Base-by-base conservation (phyloP, 2,888 invertebrate genomes). In the Operophtera brumata region DNA sequence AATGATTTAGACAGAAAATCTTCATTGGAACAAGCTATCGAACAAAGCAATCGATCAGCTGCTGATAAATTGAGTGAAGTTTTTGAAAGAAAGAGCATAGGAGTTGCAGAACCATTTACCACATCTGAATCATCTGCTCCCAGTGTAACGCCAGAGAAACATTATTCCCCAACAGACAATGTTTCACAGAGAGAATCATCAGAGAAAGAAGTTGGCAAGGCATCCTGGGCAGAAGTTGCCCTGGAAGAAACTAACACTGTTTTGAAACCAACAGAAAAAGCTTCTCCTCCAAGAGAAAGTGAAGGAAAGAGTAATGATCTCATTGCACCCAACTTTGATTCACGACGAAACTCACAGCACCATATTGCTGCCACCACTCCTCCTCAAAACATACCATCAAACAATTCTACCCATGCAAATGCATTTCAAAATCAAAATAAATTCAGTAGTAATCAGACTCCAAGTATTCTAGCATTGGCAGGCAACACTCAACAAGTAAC, bases 41-140 rank as follows among this genome's bases (percentile, higher is more conserved):
- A 87, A 61, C 77, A 79, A 46, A 78, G 80, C 60, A 85, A 82
- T 61, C 80, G 86, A 67, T 86, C 87, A 54, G 88, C 87, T 54
- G 89, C 88, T 55, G 91, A 90, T 59, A 90, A 90, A 70, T 70
- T 89, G 45, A 82, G 84, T 42, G 91, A 90, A 74, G 89, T 88
- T 51, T 90, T 90, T 72, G 90, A 91, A 71, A 79, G 90, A 53
- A 91, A 84, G 71, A 88, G 86, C 67, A 83, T 84, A 70, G 86
- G 84, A 13, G 57, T 87, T 42, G 69, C 75, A 53, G 87, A 86
- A 64, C 80, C 85, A 46, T 82, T 86, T 61, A 73, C 73, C 35
- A 61, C 77, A 8, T 61, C 76, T 8, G 86, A 86, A 47, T 65
- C 72, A n/a, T 67, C 84, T 70, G 75, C 79, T 71, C 74, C 77